A percentile compares a stretch with the other conserved stretches of the same genome.
phyloP scores from a whole-genome alignment of 1,140 invertebrate genomes.

The Calliphora vicina region DNA sequence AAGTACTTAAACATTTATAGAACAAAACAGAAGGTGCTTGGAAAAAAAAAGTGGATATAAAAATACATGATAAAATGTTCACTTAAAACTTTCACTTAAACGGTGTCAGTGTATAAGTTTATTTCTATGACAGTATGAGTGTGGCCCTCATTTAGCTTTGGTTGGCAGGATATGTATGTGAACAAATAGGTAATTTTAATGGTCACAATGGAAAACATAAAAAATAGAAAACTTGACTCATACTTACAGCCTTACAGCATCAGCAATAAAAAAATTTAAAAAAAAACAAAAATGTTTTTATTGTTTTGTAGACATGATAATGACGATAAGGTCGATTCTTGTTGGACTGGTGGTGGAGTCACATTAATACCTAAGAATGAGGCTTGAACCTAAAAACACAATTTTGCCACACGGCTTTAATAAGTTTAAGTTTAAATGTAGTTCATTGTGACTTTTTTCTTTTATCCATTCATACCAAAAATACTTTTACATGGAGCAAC shows the following conservation, averaged over 20 bases:
- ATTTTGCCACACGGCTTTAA: background rate
- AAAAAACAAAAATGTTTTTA: background rate
- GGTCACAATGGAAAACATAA: too few relatives aligned
- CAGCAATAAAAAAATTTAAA: background rate
- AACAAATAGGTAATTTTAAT: too few relatives aligned
- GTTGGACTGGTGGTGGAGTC: background rate
- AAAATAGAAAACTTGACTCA: background rate
- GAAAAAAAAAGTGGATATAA: too few relatives aligned
- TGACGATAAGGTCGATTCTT: background rate
- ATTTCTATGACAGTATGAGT: too few relatives aligned
- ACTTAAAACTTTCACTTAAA: too few relatives aligned
- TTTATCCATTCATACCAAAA: background rate
- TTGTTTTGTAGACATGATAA: background rate
- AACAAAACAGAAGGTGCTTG: too few relatives aligned
- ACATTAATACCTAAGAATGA: background rate
- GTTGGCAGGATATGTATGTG: too few relatives aligned
- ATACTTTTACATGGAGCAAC: background rate
- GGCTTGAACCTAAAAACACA: background rate
- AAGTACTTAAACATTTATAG: background rate
- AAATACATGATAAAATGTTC: too few relatives aligned
- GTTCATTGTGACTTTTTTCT: background rate
- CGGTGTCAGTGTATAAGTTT: too few relatives aligned
- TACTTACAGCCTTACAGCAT: background rate
- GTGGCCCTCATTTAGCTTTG: too few relatives aligned
- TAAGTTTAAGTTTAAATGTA: background rate